These are phyloP conservation scores for Myotis myotis DNA, from an alignment of 2,797 vertebrate species.

Conservation along the genomic window DNA sequence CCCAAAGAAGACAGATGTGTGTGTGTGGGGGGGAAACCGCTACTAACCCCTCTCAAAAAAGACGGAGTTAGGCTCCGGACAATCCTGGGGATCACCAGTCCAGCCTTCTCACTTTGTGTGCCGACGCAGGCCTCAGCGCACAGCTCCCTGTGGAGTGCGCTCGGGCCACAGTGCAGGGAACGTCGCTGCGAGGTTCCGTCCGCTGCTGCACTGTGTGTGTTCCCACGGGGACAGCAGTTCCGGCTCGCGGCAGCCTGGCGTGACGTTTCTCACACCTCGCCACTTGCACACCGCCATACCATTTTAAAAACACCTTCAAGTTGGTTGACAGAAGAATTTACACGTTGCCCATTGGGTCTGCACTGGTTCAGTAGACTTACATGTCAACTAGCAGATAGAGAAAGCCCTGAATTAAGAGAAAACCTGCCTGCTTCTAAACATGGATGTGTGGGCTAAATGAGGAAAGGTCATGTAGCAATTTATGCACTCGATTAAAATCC, in stretches of 20 bases:
- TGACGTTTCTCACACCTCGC: neutral
- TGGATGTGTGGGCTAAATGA: neutral
- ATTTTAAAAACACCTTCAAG: slow-evolving; percentile 1
- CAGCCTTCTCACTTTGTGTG: slow-evolving; percentile 15
- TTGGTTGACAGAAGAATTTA: slow-evolving; percentile 14
- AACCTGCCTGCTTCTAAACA: neutral
- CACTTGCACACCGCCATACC: neutral
- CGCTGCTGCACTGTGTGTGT: neutral
- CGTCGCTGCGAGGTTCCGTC: neutral
- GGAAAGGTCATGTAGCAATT: neutral
- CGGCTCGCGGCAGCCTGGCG: neutral
- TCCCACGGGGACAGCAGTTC: neutral
- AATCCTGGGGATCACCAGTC: neutral
- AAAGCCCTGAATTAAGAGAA: neutral
- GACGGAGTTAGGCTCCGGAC: slow-evolving; percentile 24
- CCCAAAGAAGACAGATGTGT: slow-evolving; percentile 6
- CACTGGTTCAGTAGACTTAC: neutral
- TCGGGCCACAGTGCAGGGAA: neutral
- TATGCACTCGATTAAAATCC: neutral
- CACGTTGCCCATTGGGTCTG: neutral
- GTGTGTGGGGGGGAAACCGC: slow-evolving; percentile 54
- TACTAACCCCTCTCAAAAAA: slow-evolving; percentile 52
- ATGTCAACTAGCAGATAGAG: neutral
- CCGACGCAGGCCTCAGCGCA: slow-evolving; percentile 15
- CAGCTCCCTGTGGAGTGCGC: slow-evolving; percentile 13